Conservation (phyloP, 2,113 vertebrate genomes). For the Pluvialis apricaria region DNA sequence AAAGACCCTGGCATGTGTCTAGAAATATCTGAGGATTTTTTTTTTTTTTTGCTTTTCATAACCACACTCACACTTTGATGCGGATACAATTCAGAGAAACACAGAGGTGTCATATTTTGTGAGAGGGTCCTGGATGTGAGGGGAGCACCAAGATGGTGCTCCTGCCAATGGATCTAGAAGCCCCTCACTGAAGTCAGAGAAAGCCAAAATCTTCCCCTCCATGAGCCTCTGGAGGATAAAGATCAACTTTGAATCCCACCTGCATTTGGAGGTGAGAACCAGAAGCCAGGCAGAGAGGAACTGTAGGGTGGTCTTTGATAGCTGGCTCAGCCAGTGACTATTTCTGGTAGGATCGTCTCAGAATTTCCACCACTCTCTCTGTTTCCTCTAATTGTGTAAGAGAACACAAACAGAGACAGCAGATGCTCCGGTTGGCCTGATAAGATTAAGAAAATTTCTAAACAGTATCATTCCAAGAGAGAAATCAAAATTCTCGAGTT, state of each 20-base stretch:
- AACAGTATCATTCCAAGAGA: background rate
- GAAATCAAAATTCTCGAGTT: background rate
- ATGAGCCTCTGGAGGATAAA: background rate
- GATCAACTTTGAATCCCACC: background rate
- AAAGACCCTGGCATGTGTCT: background rate
- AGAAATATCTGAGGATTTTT: background rate
- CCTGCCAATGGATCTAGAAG: background rate
- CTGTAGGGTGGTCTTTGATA: background rate
- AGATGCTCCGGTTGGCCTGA: background rate
- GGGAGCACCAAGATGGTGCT: background rate
- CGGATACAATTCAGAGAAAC: background rate
- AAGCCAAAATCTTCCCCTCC: background rate
- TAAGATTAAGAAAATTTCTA: background rate
- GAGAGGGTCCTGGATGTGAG: background rate
- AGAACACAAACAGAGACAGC: background rate
- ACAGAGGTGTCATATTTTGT: background rate
- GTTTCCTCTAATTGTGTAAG: background rate
- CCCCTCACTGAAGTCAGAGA: background rate
- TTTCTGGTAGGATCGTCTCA: background rate
- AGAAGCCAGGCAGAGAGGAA: background rate
- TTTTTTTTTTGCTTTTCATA: background rate
- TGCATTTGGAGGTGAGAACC: background rate
- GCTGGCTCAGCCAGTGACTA: background rate
- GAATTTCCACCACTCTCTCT: background rate
- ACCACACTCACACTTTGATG: background rate